A percentile compares a stretch with the other conserved stretches of the same genome.
Evolutionary conservation across 2,888 invertebrate genomes (phyloP).

Genomic region (Sphaerophoria taeniata): DNA sequence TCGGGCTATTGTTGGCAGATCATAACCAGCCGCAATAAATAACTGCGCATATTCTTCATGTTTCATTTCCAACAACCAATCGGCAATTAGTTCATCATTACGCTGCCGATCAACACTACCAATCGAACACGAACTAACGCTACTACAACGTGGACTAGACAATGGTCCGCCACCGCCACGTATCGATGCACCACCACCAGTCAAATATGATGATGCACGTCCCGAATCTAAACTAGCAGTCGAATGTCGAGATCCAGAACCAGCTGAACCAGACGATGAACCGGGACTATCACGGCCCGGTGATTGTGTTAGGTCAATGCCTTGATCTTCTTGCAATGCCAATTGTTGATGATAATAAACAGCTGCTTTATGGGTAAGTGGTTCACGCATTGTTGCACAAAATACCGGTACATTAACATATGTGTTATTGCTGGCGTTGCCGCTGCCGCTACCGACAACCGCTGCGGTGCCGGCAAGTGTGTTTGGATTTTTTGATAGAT

Average conservation of each 20-base stretch:
- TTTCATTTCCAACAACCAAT: conserved; percentile 96
- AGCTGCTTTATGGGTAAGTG: conserved; percentile 89
- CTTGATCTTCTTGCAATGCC: conserved; percentile 93
- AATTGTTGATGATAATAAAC: conserved; percentile 92
- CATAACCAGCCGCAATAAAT: conserved; percentile 97
- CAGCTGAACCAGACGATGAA: conserved; percentile 93
- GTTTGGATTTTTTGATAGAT: conserved; percentile 78
- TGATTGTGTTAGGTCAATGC: conserved; percentile 94
- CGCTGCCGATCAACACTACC: conserved; percentile 91
- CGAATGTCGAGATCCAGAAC: conserved; percentile 94
- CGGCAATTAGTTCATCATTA: conserved; percentile 95
- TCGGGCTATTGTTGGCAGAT: conserved; percentile 98
- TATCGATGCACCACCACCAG: conserved; percentile 81
- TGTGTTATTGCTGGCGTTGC: conserved; percentile 55
- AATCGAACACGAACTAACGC: conserved; percentile 90
- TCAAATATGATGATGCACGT: conserved; percentile 92
- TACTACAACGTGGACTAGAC: conserved; percentile 87
- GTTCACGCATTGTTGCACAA: conserved; percentile 84
- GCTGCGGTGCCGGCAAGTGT: conserved; percentile 56
- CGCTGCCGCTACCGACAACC: too few relatives aligned
- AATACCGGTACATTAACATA: conserved; percentile 84
- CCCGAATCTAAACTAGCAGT: conserved; percentile 94
- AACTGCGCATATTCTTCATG: conserved; percentile 97
- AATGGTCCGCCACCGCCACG: conserved; percentile 82
- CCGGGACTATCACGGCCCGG: conserved; percentile 97